Evolutionary conservation across 2,888 invertebrate species (phyloP), one percentile per base, ranked within the genome.

Genomic region (Smittia aterrima): DNA sequence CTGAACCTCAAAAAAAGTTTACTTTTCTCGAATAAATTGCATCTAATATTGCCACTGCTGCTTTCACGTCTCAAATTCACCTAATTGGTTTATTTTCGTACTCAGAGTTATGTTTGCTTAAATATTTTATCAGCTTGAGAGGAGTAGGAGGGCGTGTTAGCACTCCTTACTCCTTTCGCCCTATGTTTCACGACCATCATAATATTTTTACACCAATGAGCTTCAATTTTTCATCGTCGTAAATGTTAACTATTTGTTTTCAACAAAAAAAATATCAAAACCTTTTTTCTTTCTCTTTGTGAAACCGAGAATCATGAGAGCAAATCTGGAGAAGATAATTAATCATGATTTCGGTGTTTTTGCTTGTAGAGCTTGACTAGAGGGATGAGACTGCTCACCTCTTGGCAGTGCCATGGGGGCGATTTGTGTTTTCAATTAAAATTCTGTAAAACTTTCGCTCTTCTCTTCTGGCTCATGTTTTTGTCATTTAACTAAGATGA

Each of bases 181-280:
- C 18, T 16, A 47, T 47, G 18, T 32, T 32, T 32, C 32, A 47
- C 11, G n/a, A 47, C 16, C 47, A 47, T 47, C 47, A n/a, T 47
- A 6, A 47, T 47, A 47, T 47, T n/a, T 47, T 47, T 41, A 66
- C 38, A 66, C 47, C 67, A 67, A 67, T 67, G 67, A 67, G 67
- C 67, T 40, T 67, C 41, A 67, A 27, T 67, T 38, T 16, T 25
- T 67, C 67, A 41, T 66, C 66, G 18, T 66, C 38, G 25, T 67
- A 67, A 67, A 67, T 67, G 67, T 67, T 67, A 67, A 67, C 67
- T 67, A 40, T 67, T 67, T 41, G 24, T 67, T 13, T 67, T 47
- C 24, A 25, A 25, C 32, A 27, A 22, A 22, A 22, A 13, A 54
- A 20, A 11, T 22, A 13, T 62, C 24, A 62, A 11, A 22, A 62